Conservation (phyloP, 2,888 invertebrate genomes). For the Lepidonotus clava region DNA sequence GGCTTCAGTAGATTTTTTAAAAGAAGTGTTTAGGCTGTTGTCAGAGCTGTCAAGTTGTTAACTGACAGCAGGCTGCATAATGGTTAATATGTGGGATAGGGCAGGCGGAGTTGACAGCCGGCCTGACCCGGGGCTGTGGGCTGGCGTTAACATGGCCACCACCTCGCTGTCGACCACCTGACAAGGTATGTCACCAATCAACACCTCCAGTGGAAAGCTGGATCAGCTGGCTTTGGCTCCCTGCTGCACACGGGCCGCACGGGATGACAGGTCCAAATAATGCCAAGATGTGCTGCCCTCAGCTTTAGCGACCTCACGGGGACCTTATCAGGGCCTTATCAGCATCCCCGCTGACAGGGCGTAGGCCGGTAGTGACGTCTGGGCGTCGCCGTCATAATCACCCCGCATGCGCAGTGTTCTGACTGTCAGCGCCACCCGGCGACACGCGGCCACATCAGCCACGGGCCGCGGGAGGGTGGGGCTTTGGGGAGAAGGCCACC, state of each 20-base stretch:
- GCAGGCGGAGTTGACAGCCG: constrained; percentile 31
- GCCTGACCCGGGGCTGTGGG: neutral
- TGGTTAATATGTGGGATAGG: constrained; percentile 28
- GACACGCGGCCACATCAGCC: neutral
- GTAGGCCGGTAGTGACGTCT: constrained; percentile 18
- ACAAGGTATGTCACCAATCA: constrained; percentile 45
- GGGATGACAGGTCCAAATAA: constrained; percentile 43
- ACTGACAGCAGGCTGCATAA: neutral
- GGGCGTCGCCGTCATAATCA: constrained; percentile 42
- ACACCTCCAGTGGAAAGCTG: constrained; percentile 17
- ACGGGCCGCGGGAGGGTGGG: neutral
- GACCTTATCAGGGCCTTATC: constrained; percentile 30
- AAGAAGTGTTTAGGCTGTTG: no score
- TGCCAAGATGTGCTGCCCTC: neutral
- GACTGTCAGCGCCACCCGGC: constrained; percentile 36
- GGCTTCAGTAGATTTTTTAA: no score
- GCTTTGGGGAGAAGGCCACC: no score
- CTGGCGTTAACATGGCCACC: neutral
- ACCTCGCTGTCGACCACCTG: constrained; percentile 9
- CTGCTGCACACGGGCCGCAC: neutral
- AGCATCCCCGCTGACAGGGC: constrained; percentile 21
- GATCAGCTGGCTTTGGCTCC: constrained; percentile 20
- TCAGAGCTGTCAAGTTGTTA: no score
- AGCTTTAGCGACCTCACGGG: neutral
- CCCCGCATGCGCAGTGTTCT: constrained; percentile 16